These are phyloP conservation scores for Melipona quadrifasciata DNA, from an alignment of 1,140 invertebrate species.

Conservation along the genomic window DNA sequence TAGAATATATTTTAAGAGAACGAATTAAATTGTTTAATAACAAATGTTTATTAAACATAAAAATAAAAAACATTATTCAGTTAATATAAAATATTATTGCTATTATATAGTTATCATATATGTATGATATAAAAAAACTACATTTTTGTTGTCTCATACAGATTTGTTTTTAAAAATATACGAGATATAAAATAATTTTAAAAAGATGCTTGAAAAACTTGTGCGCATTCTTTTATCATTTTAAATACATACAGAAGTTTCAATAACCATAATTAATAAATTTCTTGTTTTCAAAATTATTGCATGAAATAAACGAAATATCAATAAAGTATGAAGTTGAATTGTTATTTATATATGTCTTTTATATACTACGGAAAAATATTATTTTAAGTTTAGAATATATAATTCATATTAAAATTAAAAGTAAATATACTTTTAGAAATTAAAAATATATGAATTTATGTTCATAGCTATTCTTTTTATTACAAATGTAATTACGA, in stretches of 20 bases:
- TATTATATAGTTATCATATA: conserved; percentile 34
- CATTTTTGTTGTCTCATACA: conserved; percentile 46
- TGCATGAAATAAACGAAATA: not conserved
- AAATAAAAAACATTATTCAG: not conserved
- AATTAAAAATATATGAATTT: not conserved
- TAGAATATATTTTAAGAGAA: not conserved
- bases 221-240: not conserved
- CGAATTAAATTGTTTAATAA: not conserved
- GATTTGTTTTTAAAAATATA: conserved; percentile 60
- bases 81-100: conserved; percentile 44
- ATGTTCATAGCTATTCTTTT: not conserved
- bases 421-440: not conserved
- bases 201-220: conserved; percentile 16
- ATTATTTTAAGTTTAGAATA: not conserved
- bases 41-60: not conserved
- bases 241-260: not conserved
- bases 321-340: not conserved
- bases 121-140: conserved; percentile 66
- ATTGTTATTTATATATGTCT: not conserved
- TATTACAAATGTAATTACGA: no score
- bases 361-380: not conserved
- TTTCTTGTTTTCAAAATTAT: not conserved
- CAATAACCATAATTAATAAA: not conserved
- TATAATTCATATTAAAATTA: not conserved
- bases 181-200: conserved; percentile 32